phyloP scores from a whole-genome alignment of 2,797 vertebrate species.

The Phalloptychus januarius region DNA sequence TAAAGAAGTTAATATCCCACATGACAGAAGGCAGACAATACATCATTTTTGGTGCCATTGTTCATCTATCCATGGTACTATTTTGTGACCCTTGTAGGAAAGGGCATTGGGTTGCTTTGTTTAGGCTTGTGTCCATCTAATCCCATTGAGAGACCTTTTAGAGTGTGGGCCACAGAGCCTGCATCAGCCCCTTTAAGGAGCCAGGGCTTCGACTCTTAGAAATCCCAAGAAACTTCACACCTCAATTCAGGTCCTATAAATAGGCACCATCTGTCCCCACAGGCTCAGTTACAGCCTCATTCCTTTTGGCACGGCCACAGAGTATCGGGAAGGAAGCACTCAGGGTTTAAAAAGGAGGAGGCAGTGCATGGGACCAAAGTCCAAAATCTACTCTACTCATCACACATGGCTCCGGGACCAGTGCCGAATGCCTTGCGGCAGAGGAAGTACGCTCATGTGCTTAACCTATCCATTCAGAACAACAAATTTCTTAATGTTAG shows the following conservation, averaged over 20 bases:
- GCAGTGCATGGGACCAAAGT: slow-evolving; percentile 18
- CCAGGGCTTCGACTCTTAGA: slow-evolving; percentile 71
- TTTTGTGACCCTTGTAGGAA: slow-evolving; percentile 57
- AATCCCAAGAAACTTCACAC: slow-evolving; percentile 87
- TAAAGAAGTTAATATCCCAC: slow-evolving; percentile 31
- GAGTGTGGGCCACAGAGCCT: slow-evolving; percentile 60
- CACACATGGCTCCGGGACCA: slow-evolving; percentile 52
- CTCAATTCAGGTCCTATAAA: slow-evolving; percentile 79
- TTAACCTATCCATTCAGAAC: slow-evolving; percentile 26
- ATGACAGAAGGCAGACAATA: slow-evolving; percentile 20
- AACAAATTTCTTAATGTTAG: slow-evolving; percentile 4
- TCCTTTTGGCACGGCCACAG: slow-evolving; percentile 73
- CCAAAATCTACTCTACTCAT: slow-evolving; percentile 57
- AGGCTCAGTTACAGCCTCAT: slow-evolving; percentile 83
- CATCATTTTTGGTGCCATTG: slow-evolving; percentile 21
- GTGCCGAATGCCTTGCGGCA: slow-evolving; percentile 26
- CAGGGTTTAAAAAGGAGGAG: slow-evolving; percentile 32
- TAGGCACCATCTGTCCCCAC: slow-evolving; percentile 83
- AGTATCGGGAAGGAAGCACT: slow-evolving; percentile 62
- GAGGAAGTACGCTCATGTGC: slow-evolving; percentile 40
- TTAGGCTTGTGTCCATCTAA: slow-evolving; percentile 73
- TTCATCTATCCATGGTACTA: slow-evolving; percentile 51
- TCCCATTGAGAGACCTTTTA: slow-evolving; percentile 61
- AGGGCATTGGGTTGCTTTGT: slow-evolving; percentile 71
- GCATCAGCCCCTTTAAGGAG: slow-evolving; percentile 82